Conservation (phyloP, 2,113 vertebrate genomes). For the Engystomops pustulosus region DNA sequence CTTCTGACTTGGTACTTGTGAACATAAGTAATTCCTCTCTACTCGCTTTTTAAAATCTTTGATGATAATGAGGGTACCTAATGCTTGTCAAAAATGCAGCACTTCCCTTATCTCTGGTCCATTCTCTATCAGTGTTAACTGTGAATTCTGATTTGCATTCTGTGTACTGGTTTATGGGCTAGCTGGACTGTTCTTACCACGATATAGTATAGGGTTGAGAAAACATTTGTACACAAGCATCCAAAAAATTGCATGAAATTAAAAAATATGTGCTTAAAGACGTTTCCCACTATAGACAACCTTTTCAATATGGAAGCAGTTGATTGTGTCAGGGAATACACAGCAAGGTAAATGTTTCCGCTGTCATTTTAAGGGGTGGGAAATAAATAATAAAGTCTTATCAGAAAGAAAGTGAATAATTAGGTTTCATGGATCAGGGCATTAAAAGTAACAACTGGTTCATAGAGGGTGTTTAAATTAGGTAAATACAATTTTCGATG, state of each 20-base stretch:
- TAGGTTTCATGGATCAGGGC: too few species aligned
- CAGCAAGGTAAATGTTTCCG: not conserved
- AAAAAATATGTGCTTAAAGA: not conserved
- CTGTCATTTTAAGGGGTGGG: too few species aligned
- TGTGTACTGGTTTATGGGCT: not conserved
- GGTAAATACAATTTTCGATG: too few species aligned
- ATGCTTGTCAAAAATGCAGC: not conserved
- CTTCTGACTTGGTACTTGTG: not conserved
- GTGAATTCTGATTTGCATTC: constrained; percentile 10
- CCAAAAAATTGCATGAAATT: too few species aligned
- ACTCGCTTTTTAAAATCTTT: not conserved
- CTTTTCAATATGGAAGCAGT: not conserved
- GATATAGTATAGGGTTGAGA: too few species aligned
- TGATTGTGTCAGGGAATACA: not conserved
- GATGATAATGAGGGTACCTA: not conserved
- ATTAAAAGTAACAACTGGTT: too few species aligned
- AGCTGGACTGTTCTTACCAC: too few species aligned
- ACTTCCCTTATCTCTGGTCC: not conserved
- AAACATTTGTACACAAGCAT: too few species aligned
- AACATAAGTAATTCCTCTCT: not conserved
- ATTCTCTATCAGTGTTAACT: not conserved
- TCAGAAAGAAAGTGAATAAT: too few species aligned
- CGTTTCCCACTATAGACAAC: not conserved
- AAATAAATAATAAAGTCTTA: too few species aligned
- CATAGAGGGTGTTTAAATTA: too few species aligned